Percentiles rank a stretch among this genome's conserved stretches.
These are phyloP conservation scores for Palythoa heliodiscus DNA, from an alignment of 92 coral and sea anemone genomes.

Conservation along the genomic window DNA sequence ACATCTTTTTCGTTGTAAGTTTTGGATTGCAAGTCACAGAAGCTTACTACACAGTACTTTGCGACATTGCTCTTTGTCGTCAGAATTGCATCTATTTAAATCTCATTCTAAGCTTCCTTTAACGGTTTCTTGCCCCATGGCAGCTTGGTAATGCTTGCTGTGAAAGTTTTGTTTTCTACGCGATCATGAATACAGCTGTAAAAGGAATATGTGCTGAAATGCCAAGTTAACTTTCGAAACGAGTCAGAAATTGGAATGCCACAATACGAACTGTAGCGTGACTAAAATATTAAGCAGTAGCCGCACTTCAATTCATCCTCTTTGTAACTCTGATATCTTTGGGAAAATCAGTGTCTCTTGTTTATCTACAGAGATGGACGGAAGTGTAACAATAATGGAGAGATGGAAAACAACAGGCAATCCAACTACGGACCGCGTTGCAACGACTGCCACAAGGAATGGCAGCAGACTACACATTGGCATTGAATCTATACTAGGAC, in stretches of 20 bases:
- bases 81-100: not conserved
- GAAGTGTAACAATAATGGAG: not conserved
- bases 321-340: not conserved
- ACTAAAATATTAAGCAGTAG: not conserved
- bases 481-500: not conserved
- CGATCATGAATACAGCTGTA: not conserved
- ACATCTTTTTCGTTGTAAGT: not conserved
- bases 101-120: not conserved
- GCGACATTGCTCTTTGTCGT: not conserved
- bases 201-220: not conserved
- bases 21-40: not conserved
- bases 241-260: not conserved
- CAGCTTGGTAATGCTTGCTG: slow-evolving; percentile 12
- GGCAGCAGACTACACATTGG: no score
- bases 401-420: not conserved
- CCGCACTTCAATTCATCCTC: not conserved
- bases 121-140: not conserved
- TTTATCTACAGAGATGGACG: not conserved
- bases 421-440: not conserved
- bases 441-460: not conserved
- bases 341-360: not conserved
- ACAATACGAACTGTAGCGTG: not conserved
- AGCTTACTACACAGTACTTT: not conserved
- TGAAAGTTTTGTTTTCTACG: not conserved
- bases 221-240: not conserved